These are phyloP conservation scores for Gambusia affinis DNA, from an alignment of 2,113 vertebrate genomes.

Conservation along the genomic window DNA sequence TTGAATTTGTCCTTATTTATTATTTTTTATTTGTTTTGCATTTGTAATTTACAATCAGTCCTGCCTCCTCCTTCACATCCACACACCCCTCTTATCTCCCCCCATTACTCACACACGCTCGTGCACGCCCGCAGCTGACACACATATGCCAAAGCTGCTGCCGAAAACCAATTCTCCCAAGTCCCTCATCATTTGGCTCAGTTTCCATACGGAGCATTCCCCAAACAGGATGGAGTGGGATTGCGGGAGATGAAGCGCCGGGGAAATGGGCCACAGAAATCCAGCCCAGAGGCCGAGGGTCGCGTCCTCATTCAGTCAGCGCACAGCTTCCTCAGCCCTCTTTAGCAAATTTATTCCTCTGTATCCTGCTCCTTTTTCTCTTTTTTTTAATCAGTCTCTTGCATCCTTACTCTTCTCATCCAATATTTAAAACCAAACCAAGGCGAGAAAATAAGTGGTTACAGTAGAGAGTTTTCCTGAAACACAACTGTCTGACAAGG, in stretches of 20 bases:
- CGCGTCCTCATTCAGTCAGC: constrained; percentile 61
- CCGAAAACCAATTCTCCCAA: constrained; percentile 63
- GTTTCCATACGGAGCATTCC: constrained; percentile 60
- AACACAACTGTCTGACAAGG: not conserved
- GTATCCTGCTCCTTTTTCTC: not conserved
- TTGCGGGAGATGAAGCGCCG: constrained; percentile 33
- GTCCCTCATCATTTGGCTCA: constrained; percentile 65
- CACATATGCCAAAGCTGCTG: constrained; percentile 67
- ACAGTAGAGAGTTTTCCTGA: not conserved
- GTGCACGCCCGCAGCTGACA: constrained; percentile 49
- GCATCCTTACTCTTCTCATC: not conserved
- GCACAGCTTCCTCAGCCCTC: constrained; percentile 29
- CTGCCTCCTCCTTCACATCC: constrained; percentile 9
- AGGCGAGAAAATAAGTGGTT: not conserved
- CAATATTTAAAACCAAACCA: not conserved
- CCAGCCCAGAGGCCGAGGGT: constrained; percentile 43
- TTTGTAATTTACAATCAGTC: constrained; percentile 40
- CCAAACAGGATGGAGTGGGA: constrained; percentile 58
- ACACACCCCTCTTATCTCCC: not conserved
- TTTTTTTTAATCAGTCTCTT: constrained; percentile 10
- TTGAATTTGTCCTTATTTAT: not conserved
- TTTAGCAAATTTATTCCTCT: constrained; percentile 22
- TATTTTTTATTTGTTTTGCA: not conserved
- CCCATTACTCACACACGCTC: not conserved
- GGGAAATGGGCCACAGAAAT: constrained; percentile 27